A percentile compares a stretch with the other conserved stretches of the same genome.
These are phyloP conservation scores for Melanotaenia parkinsoni DNA, from an alignment of 2,797 vertebrate species.

Conservation along the genomic window DNA sequence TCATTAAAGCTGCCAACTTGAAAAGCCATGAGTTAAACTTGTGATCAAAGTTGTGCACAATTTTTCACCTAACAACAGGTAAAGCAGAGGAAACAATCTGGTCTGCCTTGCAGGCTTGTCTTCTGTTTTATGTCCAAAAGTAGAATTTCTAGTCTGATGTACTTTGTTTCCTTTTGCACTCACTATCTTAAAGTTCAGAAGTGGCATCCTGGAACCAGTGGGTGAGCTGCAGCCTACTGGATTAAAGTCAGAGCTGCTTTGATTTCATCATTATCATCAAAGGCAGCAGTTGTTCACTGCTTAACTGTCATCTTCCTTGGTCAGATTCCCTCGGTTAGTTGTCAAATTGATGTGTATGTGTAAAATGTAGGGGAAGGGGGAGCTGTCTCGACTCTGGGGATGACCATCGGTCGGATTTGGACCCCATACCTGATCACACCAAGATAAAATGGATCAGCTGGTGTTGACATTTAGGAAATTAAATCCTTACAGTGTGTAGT, in stretches of 20 bases:
- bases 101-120: constrained; percentile 7
- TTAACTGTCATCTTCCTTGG: constrained; percentile 28
- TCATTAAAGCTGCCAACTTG: constrained; percentile 48
- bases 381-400: constrained; percentile 2
- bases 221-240: constrained; percentile 20
- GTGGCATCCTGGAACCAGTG: constrained; percentile 41
- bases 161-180: constrained; percentile 3
- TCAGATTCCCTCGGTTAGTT: constrained; percentile 32
- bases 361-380: background rate
- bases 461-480: constrained; percentile 24
- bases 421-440: background rate
- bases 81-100: constrained; percentile 32
- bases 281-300: constrained; percentile 52
- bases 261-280: constrained; percentile 60
- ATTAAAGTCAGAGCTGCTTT: constrained; percentile 43
- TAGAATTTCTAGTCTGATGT: constrained; percentile 5
- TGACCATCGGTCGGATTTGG: constrained; percentile 6
- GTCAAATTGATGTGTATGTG: background rate
- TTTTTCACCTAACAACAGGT: constrained; percentile 15
- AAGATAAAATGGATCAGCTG: background rate
- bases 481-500: background rate
- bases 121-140: constrained; percentile 22
- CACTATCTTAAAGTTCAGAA: constrained; percentile 19
- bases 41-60: constrained; percentile 41
- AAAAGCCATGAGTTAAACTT: constrained; percentile 44